Evolutionary conservation across 2,113 vertebrate genomes (phyloP), one percentile per base, ranked within the genome.

Genomic region (Microcebus murinus): DNA sequence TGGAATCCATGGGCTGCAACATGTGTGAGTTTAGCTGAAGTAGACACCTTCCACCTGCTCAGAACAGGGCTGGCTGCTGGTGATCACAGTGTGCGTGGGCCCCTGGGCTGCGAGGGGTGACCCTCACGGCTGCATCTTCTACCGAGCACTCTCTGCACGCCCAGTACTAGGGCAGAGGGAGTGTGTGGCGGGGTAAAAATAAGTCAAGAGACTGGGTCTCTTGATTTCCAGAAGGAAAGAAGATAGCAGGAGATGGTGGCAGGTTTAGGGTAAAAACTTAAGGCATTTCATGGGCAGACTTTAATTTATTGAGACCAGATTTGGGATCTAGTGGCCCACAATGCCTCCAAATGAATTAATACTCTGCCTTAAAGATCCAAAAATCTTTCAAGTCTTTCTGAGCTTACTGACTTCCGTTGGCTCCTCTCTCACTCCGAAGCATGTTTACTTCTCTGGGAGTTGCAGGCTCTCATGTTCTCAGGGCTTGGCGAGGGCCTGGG

Each of bases 381-480:
- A 90, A 67, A 11, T 25, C 74, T 92, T 90, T 84, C 74, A 27
- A 93, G 70, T 87, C 50, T 59, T 65, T 90, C 50, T 73, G 88
- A 93, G 65, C 65, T 45, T 76, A 31, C 17, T 86, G 85, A 73
- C 70, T 34, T 95, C 73, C n/a, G 2, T 23, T 77, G 39, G 90
- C 86, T 93, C 67, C 50, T 39, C 45, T 74, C 63, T 96, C 29
- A 1, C 67, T 70, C 87, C 36, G 45, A 86, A 94, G 86, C 13
- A 1, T 80, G 95, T 90, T 97, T 95, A 65, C 95, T 96, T 97
- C 96, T 95, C 90, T 61, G 95, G 36, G 87, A 84, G 68, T 77
- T 87, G 42, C 68, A 93, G 63, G 86, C 68, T 83, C 20, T 96
- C 0, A 0, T 59, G 95, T 79, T 96, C 83, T 15, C 74, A 63